Conservation (phyloP, 2,113 vertebrate genomes). For the Embiotoca jacksoni region DNA sequence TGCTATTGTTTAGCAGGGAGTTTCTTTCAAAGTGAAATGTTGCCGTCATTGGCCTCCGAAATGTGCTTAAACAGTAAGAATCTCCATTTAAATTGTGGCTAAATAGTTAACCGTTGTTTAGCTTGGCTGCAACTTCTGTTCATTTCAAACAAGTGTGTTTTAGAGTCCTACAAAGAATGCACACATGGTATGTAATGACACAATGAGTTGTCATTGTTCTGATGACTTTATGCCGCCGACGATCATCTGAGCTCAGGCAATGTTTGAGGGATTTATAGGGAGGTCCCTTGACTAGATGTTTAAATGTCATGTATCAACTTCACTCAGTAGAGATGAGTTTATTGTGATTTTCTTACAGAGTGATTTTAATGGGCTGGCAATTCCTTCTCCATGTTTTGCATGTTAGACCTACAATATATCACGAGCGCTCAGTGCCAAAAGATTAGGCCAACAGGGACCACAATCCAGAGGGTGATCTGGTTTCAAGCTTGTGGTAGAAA, state of each 20-base stretch:
- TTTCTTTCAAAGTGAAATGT: neutral
- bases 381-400: no score
- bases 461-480: no score
- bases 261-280: slow-evolving; percentile 1
- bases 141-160: neutral
- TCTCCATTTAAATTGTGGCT: neutral
- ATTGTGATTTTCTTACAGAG: no score
- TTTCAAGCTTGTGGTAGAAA: no score
- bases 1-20: neutral
- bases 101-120: neutral
- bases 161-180: neutral
- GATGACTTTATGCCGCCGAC: neutral
- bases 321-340: no score
- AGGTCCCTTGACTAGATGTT: neutral
- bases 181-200: no score
- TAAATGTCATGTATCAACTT: no score
- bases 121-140: neutral
- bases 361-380: no score
- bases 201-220: neutral
- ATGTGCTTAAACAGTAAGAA: neutral
- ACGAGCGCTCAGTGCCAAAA: no score
- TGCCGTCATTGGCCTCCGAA: neutral
- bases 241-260: neutral
- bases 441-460: no score
- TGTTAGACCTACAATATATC: no score